Conservation (phyloP, 64 coral and sea anemone genomes). For the Astreopora myriophthalma region DNA sequence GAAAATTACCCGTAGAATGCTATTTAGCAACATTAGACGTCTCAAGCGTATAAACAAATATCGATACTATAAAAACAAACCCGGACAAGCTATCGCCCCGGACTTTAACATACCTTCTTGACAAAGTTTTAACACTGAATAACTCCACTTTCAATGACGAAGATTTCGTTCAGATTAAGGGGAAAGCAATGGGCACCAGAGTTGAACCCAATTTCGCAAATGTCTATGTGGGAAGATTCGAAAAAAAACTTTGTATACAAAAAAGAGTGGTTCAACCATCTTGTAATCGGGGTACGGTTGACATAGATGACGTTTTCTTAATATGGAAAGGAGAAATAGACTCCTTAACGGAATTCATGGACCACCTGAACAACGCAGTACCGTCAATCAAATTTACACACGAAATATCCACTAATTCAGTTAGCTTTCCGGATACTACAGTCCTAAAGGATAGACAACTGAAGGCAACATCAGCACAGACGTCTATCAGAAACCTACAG, state of each 20-base stretch:
- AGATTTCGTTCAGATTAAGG: slow-evolving; percentile 39
- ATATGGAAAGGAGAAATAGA: background rate
- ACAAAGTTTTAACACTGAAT: background rate
- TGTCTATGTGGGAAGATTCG: slow-evolving; percentile 34
- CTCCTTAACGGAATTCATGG: background rate
- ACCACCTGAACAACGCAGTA: slow-evolving; percentile 38
- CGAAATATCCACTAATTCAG: slow-evolving; percentile 31
- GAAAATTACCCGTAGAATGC: background rate
- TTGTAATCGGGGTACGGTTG: slow-evolving; percentile 22
- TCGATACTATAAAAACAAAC: background rate
- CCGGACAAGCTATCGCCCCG: background rate
- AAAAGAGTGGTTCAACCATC: slow-evolving; percentile 17
- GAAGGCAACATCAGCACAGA: slow-evolving; percentile 34
- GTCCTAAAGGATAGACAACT: background rate
- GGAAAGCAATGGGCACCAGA: slow-evolving; percentile 40
- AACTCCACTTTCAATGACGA: slow-evolving; percentile 53
- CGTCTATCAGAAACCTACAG: background rate
- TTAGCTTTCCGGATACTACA: slow-evolving; percentile 24
- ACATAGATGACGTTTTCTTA: slow-evolving; percentile 51
- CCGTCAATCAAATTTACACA: slow-evolving; percentile 24
- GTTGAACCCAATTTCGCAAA: slow-evolving; percentile 47
- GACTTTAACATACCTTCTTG: slow-evolving; percentile 23
- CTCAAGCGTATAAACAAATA: background rate
- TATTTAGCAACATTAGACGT: background rate
- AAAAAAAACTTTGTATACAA: slow-evolving; percentile 22